A percentile compares a stretch with the other conserved stretches of the same genome.
These are phyloP conservation scores for Spilarctia lutea DNA, from an alignment of 2,888 invertebrate genomes.

Conservation along the genomic window DNA sequence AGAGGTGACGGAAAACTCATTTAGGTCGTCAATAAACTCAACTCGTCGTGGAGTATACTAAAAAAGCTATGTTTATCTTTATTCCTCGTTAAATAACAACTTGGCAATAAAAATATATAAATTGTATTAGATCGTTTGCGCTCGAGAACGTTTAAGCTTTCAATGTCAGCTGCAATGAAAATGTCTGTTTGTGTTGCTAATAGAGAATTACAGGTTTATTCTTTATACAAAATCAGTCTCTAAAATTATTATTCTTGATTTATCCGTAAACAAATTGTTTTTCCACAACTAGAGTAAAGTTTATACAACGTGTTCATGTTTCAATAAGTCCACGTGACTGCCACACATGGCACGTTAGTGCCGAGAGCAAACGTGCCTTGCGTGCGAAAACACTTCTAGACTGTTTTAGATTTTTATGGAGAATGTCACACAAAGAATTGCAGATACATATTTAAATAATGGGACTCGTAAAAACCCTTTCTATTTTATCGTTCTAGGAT, in stretches of 20 bases:
- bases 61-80: not conserved
- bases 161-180: not conserved
- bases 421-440: constrained; percentile 29
- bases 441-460: not conserved
- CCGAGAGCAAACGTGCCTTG: constrained; percentile 53
- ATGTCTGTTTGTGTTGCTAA: not conserved
- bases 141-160: not conserved
- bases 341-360: constrained; percentile 55
- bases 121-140: not conserved
- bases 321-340: constrained; percentile 52
- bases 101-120: too few species aligned
- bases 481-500: not conserved
- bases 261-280: not conserved
- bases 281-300: constrained; percentile 20
- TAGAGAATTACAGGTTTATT: not conserved
- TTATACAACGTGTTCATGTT: constrained; percentile 38
- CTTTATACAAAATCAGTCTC: not conserved
- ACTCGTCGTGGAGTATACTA: not conserved
- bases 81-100: not conserved
- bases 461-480: not conserved
- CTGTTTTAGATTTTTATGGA: constrained; percentile 4
- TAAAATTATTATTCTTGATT: not conserved
- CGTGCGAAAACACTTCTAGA: not conserved
- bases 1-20: constrained; percentile 2
- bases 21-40: constrained; percentile 1